Conservation (phyloP, 1,140 invertebrate species). For the Pinna nobilis region DNA sequence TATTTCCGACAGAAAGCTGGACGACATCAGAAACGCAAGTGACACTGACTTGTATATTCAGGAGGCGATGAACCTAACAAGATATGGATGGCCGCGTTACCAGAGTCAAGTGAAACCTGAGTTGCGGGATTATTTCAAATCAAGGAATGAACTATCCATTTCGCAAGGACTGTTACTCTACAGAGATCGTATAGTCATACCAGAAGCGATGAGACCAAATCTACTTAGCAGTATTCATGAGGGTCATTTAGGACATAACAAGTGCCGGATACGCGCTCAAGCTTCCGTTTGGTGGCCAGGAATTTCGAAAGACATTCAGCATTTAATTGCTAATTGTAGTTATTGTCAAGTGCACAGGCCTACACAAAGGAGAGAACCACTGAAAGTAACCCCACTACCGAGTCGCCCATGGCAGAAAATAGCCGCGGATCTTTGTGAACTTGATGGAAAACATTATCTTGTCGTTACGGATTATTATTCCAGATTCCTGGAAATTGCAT, state of each 20-base stretch:
- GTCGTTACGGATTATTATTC: conserved; percentile 25
- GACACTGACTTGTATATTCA: background rate
- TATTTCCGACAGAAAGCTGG: conserved; percentile 1
- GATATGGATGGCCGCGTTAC: background rate
- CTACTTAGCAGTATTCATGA: conserved; percentile 30
- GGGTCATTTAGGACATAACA: conserved; percentile 33
- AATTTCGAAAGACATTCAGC: background rate
- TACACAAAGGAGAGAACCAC: background rate
- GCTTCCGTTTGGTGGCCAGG: conserved; percentile 39
- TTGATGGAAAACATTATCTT: background rate
- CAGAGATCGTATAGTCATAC: conserved; percentile 40
- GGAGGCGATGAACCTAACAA: background rate
- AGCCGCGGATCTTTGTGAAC: conserved; percentile 4
- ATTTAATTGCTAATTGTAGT: background rate
- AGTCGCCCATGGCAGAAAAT: conserved; percentile 3
- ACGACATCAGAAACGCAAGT: background rate
- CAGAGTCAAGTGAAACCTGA: background rate
- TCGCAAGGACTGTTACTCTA: background rate
- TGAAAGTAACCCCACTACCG: conserved; percentile 8
- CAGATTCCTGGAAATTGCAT: conserved; percentile 27
- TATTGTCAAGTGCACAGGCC: conserved; percentile 7
- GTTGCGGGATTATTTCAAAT: background rate
- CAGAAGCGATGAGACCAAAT: conserved; percentile 13
- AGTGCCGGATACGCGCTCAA: conserved; percentile 16
- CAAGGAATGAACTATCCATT: conserved; percentile 7